A percentile compares a stretch with the other conserved stretches of the same genome.
These are phyloP conservation scores for Hypena proboscidalis DNA, from an alignment of 2,888 invertebrate genomes.

Conservation along the genomic window DNA sequence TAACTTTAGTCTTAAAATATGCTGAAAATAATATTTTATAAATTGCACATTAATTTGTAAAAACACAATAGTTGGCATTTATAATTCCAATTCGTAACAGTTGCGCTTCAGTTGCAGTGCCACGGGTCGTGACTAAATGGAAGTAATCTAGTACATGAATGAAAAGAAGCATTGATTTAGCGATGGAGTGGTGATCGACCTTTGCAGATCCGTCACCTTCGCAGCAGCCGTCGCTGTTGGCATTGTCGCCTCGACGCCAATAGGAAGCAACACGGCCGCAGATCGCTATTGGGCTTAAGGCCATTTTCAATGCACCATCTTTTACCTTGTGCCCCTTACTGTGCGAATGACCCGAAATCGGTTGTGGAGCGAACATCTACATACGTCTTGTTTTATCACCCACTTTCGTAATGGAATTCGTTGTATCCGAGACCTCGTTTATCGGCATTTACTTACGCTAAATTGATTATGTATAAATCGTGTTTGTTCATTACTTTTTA, in stretches of 20 bases:
- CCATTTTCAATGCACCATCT: slow-evolving; percentile 85
- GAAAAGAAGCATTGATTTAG: slow-evolving; percentile 42
- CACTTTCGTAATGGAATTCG: slow-evolving; percentile 11
- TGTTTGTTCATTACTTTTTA: slow-evolving; percentile 4
- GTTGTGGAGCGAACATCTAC: slow-evolving; percentile 51
- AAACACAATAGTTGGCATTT: not conserved
- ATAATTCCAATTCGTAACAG: slow-evolving; percentile 18
- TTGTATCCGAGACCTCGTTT: slow-evolving; percentile 2
- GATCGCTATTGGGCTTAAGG: slow-evolving; percentile 85
- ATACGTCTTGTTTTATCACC: slow-evolving; percentile 21
- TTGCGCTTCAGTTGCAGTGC: slow-evolving; percentile 26
- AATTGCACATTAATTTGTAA: slow-evolving; percentile 8
- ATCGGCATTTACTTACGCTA: slow-evolving; percentile 5
- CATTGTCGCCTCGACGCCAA: slow-evolving; percentile 82
- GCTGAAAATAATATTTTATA: not conserved
- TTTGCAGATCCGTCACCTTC: slow-evolving; percentile 77
- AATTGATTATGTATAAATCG: not conserved
- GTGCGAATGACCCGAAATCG: slow-evolving; percentile 77
- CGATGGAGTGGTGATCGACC: slow-evolving; percentile 69
- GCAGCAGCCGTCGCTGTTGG: slow-evolving; percentile 67
- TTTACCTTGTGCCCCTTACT: slow-evolving; percentile 84
- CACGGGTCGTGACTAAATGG: slow-evolving; percentile 19
- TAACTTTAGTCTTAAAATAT: too few relatives aligned
- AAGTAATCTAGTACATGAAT: slow-evolving; percentile 26
- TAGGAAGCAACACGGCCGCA: slow-evolving; percentile 82